Evolutionary conservation across 1,140 invertebrate species (phyloP).

Genomic region (Trichonephila clavipes): DNA sequence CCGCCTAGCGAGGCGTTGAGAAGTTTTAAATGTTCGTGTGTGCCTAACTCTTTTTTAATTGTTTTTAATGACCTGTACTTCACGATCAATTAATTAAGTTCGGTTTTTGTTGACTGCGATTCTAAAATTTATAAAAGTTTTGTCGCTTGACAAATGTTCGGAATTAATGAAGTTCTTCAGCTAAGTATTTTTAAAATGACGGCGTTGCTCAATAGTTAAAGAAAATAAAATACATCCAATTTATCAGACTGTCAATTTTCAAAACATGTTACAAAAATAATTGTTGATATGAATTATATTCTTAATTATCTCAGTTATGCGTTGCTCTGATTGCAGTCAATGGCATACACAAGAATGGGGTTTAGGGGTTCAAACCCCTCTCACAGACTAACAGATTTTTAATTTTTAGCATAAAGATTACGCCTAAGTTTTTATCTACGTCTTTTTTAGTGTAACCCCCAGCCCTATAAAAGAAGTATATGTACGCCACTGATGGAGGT

Average conservation of each 20-base stretch:
- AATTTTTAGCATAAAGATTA: too few relatives aligned
- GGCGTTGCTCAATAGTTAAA: neutral
- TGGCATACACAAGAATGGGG: too few relatives aligned
- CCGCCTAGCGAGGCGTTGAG: neutral
- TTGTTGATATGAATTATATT: neutral
- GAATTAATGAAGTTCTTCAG: neutral
- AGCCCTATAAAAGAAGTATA: too few relatives aligned
- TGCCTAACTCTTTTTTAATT: neutral
- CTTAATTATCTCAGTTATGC: neutral
- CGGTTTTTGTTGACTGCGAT: neutral
- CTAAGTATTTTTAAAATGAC: neutral
- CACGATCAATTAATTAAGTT: constrained; percentile 27
- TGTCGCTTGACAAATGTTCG: neutral
- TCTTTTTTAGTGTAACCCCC: too few relatives aligned
- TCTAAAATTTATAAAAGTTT: constrained; percentile 15
- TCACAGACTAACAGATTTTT: too few relatives aligned
- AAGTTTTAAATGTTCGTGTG: neutral
- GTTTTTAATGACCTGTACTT: constrained; percentile 34
- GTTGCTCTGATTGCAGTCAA: neutral
- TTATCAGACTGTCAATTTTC: neutral
- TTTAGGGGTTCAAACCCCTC: too few relatives aligned
- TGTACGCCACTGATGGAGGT: too few relatives aligned
- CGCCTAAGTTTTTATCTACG: too few relatives aligned
- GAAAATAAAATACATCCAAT: neutral
- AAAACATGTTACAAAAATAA: neutral